phyloP scores from a whole-genome alignment of 1,140 invertebrate genomes.

The Cyphomyrmex costatus region DNA sequence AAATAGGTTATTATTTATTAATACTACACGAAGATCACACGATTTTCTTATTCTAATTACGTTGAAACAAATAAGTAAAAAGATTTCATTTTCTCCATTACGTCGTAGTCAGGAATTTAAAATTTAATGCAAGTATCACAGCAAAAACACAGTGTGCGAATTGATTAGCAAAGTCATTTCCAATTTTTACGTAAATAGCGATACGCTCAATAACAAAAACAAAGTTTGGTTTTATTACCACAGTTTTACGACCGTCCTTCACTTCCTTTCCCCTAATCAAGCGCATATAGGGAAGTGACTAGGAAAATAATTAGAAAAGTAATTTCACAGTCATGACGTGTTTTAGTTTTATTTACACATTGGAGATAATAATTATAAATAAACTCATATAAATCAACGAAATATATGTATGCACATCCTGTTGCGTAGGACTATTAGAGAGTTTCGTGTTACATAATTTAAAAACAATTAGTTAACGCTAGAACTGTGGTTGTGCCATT shows the following conservation, averaged over 20 bases:
- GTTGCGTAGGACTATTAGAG: not conserved
- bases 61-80: not conserved
- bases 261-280: not conserved
- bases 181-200: slow-evolving; percentile 28
- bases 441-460: slow-evolving; percentile 22
- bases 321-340: not conserved
- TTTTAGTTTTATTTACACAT: slow-evolving; percentile 20
- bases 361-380: not conserved
- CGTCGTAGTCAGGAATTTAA: not conserved
- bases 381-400: slow-evolving; percentile 23
- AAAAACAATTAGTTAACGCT: not conserved
- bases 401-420: not conserved
- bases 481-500: too few species aligned
- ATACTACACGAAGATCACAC: not conserved
- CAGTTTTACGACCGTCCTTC: not conserved
- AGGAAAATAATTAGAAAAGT: not conserved
- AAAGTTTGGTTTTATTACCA: slow-evolving; percentile 17
- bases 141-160: not conserved
- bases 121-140: not conserved
- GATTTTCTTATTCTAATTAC: slow-evolving; percentile 30
- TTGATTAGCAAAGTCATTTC: not conserved
- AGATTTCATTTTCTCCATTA: slow-evolving; percentile 3
- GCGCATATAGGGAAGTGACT: not conserved
- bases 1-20: too few species aligned
- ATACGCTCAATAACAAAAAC: not conserved